Conservation (phyloP, 2,113 vertebrate species). For the Halichoerus grypus region DNA sequence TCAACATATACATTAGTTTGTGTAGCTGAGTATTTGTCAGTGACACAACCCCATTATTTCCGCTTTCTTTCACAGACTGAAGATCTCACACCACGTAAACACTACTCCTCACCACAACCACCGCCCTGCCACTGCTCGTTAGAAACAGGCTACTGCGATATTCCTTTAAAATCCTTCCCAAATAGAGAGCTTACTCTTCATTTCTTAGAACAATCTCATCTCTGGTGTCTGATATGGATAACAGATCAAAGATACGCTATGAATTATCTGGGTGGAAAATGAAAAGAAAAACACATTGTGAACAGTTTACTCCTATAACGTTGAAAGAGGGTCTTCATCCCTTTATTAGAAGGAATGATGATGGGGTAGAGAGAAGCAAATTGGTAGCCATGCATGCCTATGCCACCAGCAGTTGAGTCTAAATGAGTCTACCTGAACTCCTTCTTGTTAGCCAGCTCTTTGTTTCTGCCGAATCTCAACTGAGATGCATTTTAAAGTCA, state of each 20-base stretch:
- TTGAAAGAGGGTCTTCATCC: neutral
- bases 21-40: conserved; percentile 30
- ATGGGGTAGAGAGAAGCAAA: neutral
- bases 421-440: conserved; percentile 6
- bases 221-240: neutral
- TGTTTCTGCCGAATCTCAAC: conserved; percentile 3
- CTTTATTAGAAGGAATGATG: neutral
- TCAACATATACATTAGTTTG: neutral
- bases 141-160: neutral
- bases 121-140: neutral
- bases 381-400: neutral
- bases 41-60: neutral
- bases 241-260: neutral
- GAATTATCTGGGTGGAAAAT: neutral
- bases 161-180: conserved; percentile 7
- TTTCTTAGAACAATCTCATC: neutral
- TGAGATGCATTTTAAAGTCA: conserved; percentile 16
- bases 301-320: neutral
- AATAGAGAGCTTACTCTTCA: neutral
- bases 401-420: neutral
- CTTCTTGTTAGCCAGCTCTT: conserved; percentile 4
- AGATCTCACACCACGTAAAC: neutral
- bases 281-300: neutral
- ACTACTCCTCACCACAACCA: neutral
- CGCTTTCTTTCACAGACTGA: conserved; percentile 11